phyloP scores from a whole-genome alignment of 2,113 vertebrate species.

The Willisornis vidua region DNA sequence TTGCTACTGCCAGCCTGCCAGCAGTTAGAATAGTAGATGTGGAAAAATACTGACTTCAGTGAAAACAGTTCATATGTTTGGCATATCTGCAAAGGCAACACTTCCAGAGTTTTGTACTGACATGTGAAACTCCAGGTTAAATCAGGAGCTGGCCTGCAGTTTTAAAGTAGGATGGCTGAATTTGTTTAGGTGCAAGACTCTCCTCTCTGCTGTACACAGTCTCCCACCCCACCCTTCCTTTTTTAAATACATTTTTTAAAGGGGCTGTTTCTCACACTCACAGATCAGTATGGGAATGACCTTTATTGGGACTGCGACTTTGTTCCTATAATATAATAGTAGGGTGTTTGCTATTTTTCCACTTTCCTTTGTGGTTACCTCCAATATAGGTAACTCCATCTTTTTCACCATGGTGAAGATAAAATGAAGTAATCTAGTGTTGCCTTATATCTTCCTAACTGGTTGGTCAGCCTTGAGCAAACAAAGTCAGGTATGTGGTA shows the following conservation, averaged over 20 bases:
- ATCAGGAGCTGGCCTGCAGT: not conserved
- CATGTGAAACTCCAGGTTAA: not conserved
- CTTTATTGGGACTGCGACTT: not conserved
- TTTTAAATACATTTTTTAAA: not conserved
- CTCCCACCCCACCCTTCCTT: not conserved
- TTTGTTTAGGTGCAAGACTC: not conserved
- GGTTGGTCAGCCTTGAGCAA: not conserved
- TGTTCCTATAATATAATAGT: not conserved
- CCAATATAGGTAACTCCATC: not conserved
- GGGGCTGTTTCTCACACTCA: not conserved
- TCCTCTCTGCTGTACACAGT: not conserved
- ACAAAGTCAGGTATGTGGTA: not conserved
- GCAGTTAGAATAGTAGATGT: constrained; percentile 34
- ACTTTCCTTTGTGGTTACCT: not conserved
- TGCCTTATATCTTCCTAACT: not conserved
- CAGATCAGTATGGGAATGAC: not conserved
- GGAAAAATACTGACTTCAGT: constrained; percentile 58
- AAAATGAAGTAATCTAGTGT: not conserved
- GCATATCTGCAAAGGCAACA: not conserved
- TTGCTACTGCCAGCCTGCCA: constrained; percentile 15
- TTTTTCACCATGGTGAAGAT: not conserved
- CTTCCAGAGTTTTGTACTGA: not conserved
- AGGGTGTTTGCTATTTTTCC: not conserved
- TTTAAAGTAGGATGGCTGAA: not conserved
- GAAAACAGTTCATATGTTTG: not conserved